Evolutionary conservation across 2,113 vertebrate genomes (phyloP).

Genomic region (Halichoeres trimaculatus): DNA sequence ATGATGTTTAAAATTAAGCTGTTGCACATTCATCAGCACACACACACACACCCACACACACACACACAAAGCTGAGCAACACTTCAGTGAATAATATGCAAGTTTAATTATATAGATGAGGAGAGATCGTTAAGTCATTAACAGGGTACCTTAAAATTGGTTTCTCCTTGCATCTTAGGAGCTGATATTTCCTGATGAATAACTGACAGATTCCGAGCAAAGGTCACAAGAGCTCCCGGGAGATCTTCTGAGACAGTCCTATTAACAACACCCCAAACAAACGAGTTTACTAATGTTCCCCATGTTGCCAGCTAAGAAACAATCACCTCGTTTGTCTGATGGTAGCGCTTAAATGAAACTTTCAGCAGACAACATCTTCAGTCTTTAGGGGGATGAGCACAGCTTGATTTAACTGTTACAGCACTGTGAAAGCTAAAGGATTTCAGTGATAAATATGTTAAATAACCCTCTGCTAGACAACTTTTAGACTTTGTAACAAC

Average conservation of each 20-base stretch:
- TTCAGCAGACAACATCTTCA: constrained; percentile 88
- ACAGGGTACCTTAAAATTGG: constrained; percentile 97
- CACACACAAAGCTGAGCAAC: constrained; percentile 11
- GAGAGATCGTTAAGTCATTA: constrained; percentile 94
- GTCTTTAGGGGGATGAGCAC: constrained; percentile 90
- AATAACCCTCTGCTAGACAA: constrained; percentile 79
- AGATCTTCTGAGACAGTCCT: constrained; percentile 94
- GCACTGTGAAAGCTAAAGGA: constrained; percentile 77
- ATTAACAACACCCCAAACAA: constrained; percentile 91
- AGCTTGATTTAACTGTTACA: constrained; percentile 88
- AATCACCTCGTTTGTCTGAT: constrained; percentile 89
- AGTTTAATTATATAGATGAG: constrained; percentile 50
- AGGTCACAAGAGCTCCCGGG: constrained; percentile 96
- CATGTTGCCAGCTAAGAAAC: constrained; percentile 84
- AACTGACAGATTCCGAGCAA: constrained; percentile 97
- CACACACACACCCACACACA: constrained; percentile 4
- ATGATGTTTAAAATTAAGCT: not conserved
- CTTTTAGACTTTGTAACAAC: constrained; percentile 44
- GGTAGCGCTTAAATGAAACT: constrained; percentile 90
- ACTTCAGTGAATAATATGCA: constrained; percentile 44
- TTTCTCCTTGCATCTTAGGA: constrained; percentile 94
- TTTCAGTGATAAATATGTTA: constrained; percentile 91
- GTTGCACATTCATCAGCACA: constrained; percentile 14
- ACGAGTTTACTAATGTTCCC: constrained; percentile 90
- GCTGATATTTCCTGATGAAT: constrained; percentile 99